Conservation (phyloP, 2,797 vertebrate species). For the Aselliscus stoliczkanus region DNA sequence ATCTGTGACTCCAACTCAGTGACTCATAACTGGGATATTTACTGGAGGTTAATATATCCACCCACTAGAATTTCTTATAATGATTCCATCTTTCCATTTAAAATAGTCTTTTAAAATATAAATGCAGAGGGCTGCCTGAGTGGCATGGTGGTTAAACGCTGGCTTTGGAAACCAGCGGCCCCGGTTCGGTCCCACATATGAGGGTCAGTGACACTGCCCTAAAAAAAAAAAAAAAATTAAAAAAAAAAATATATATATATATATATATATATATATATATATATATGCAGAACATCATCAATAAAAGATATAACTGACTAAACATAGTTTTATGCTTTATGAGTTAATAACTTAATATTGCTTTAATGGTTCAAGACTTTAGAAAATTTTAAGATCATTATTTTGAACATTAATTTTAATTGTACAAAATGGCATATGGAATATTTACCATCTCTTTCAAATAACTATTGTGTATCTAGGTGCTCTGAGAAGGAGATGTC, state of each 20-base stretch:
- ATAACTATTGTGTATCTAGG: neutral
- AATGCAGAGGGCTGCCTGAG: too few species aligned
- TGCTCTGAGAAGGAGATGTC: neutral
- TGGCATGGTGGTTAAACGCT: too few species aligned
- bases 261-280: too few species aligned
- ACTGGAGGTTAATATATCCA: neutral
- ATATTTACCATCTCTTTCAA: neutral
- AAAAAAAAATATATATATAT: too few species aligned
- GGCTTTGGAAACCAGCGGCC: too few species aligned
- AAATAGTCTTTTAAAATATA: neutral
- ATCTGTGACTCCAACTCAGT: neutral
- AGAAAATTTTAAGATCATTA: neutral
- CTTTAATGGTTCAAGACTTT: neutral
- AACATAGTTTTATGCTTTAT: neutral
- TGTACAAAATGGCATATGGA: neutral
- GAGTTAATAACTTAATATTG: neutral
- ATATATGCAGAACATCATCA: neutral
- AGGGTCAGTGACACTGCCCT: too few species aligned
- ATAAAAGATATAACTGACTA: neutral
- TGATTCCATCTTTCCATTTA: neutral
- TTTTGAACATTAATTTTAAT: neutral
- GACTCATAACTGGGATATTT: slow-evolving; percentile 19
- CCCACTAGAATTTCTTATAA: neutral
- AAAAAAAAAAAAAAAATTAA: too few species aligned
- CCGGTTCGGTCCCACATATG: too few species aligned